Evolutionary conservation across 2,888 invertebrate genomes (phyloP), one percentile per base, ranked within the genome.

Genomic region (Dryadula phaetusa): DNA sequence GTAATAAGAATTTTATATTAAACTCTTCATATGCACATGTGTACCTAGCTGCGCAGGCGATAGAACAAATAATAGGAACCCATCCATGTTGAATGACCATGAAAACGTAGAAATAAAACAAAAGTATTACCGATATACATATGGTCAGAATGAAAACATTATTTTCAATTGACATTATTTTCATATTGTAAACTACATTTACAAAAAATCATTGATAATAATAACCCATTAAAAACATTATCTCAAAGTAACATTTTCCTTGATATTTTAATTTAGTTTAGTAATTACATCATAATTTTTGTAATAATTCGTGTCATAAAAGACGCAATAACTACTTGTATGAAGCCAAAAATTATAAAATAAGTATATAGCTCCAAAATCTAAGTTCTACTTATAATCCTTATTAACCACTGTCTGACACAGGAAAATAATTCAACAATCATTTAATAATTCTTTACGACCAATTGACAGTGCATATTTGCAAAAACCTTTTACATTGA

Each of bases 41-140:
- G 40, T 69, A 49, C 44, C 12, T 62, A 63, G 65, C 44, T 25
- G 60, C 54, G 47, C 20, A 60, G 20, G n/a, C 47, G 40, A 47
- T 47, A 32, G 47, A 69, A 63, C 54, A 64, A 69, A 66, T 65
- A 46, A 62, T 62, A 54, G 56, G 47, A 54, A 65, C 47, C 56
- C 62, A 67, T 66, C 68, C 69, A 72, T 72, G 60, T 64, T 72
- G 70, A 72, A 71, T 69, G 60, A 44, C 68, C 71, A 67, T 72
- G 70, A 72, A 72, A 72, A 72, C 69, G 49, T 68, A 66, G 32
- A 64, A 72, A 66, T 64, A 70, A 65, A 71, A 73, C 69, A 70
- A 66, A 61, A 42, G 64, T 34, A 49, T 40, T 20, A 47, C 5
- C 7, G 37, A 54, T 44, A 12, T 37, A 14, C 28, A 42, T 64